These are phyloP conservation scores for Nesoenas mayeri DNA, from an alignment of 2,113 vertebrate genomes.

Conservation along the genomic window DNA sequence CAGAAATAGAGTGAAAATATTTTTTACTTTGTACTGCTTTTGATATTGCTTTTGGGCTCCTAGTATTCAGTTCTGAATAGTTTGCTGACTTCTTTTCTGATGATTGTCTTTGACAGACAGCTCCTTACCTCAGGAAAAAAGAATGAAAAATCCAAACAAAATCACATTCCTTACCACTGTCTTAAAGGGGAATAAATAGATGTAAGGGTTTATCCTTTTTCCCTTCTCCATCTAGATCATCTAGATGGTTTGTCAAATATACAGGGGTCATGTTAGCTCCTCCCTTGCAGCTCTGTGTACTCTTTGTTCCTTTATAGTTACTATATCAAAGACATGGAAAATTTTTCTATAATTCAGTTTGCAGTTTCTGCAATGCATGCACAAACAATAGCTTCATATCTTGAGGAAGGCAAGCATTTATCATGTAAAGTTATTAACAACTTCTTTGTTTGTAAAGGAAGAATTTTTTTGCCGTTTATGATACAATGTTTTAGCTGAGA, in stretches of 20 bases:
- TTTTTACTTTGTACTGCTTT: neutral
- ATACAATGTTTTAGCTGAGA: constrained; percentile 82
- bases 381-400: constrained; percentile 77
- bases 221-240: neutral
- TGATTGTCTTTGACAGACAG: neutral
- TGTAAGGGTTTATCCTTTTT: neutral
- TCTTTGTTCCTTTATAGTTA: constrained; percentile 63
- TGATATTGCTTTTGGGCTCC: neutral
- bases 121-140: neutral
- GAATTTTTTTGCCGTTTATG: constrained; percentile 51
- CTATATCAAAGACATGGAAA: constrained; percentile 77
- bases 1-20: neutral
- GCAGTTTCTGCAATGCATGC: constrained; percentile 76
- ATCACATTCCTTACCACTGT: neutral
- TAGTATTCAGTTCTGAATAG: neutral
- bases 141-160: neutral
- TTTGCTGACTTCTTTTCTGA: neutral
- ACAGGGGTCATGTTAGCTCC: neutral
- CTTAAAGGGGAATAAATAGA: neutral
- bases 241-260: neutral
- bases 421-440: constrained; percentile 77
- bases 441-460: constrained; percentile 56
- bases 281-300: neutral
- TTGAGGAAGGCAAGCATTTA: constrained; percentile 73
- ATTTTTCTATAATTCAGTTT: constrained; percentile 81